A percentile compares a stretch with the other conserved stretches of the same genome.
Evolutionary conservation across 2,888 invertebrate species (phyloP).

Genomic region (Lomographa bimaculata): DNA sequence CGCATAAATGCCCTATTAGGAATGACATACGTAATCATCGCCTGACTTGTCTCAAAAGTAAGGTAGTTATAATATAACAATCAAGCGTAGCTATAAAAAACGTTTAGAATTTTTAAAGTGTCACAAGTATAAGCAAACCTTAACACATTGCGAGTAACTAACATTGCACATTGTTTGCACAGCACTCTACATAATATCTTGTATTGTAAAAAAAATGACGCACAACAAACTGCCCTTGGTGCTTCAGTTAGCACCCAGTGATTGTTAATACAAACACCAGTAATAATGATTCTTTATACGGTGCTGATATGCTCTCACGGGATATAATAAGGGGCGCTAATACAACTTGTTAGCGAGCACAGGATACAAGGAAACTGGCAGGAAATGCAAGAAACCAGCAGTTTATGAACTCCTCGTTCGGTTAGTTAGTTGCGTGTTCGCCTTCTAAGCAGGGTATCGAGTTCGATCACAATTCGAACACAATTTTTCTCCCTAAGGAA

Average conservation of each 20-base stretch:
- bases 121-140: slow-evolving; percentile 2
- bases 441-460: too few relatives aligned
- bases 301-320: slow-evolving; percentile 61
- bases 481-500: too few relatives aligned
- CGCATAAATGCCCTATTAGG: too few relatives aligned
- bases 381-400: too few relatives aligned
- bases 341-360: slow-evolving; percentile 53
- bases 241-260: slow-evolving; percentile 61
- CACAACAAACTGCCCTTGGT: slow-evolving; percentile 62
- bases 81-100: too few relatives aligned
- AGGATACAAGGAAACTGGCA: slow-evolving; percentile 41
- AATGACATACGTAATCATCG: too few relatives aligned
- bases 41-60: too few relatives aligned
- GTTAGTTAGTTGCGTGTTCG: too few relatives aligned
- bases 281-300: slow-evolving; percentile 78
- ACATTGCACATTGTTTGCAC: slow-evolving; percentile 11
- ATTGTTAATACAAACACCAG: slow-evolving; percentile 59
- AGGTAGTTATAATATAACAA: too few relatives aligned
- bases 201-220: slow-evolving; percentile 36
- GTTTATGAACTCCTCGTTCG: too few relatives aligned
- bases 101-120: too few relatives aligned
- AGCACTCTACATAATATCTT: slow-evolving; percentile 8
- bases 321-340: slow-evolving; percentile 65
- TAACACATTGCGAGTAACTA: not conserved
- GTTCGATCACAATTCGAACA: too few relatives aligned